Evolutionary conservation across 2,113 vertebrate species (phyloP), one percentile per base, ranked within the genome.

Genomic region (Sciurus niger): DNA sequence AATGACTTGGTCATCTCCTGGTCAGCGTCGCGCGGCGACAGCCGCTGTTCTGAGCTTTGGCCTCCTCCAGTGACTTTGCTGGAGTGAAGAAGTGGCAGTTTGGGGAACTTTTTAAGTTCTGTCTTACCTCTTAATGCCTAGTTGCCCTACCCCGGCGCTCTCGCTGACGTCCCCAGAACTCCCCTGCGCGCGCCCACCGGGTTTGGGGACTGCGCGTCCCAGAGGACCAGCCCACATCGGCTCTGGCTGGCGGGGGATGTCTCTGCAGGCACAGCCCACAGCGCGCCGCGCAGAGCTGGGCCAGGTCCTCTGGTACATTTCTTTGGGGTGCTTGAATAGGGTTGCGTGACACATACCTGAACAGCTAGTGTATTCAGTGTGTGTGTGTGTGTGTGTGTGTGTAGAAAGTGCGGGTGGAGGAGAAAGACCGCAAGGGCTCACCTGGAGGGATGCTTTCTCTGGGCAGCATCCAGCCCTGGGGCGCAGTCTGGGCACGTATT

Each of bases 41-140:
- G 30, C 11, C 55, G 22, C 40, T 55, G 55, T 0, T 13, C 43
- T 8, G 53, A 77, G 18, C 22, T 13, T 4, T 48, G 2, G 37
- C n/a, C 20, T 16, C 30, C 17, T 76, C 60, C 12, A 24, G 9
- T 14, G 22, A 37, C 70, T 46, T 13, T 6, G 17, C 51, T 24
- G 55, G 70, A n/a, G 34, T 2, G 8, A 13, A 55, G 79, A 65
- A 28, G 16, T 46, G 12, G 78, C n/a, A 9, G 34, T 48, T 43
- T 11, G 22, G 32, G 76, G 65, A 1, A 40, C 34, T 65, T 53
- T 3, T 43, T 32, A 48, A 53, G 43, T 22, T 51, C 28, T 30
- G 25, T 82, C 18, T 32, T 13, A 0, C 6, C 4, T 12, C 16
- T 51, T 4, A 37, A 24, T 1, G 58, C 13, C 37, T 51, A 2